Conservation (phyloP, 2,797 vertebrate species). For the Nyctalus aviator region DNA sequence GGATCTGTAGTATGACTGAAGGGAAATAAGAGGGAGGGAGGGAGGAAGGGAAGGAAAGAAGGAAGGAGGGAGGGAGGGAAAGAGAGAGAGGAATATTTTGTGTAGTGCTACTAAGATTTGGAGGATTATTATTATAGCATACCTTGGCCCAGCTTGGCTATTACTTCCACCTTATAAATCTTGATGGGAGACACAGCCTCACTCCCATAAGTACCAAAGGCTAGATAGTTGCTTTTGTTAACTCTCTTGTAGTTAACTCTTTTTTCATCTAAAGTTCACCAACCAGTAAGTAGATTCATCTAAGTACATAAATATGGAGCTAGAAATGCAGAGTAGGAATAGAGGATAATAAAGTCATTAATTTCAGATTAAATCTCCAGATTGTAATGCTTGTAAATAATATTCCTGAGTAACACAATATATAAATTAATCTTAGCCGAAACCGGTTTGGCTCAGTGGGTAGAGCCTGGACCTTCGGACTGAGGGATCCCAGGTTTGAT, state of each 20-base stretch:
- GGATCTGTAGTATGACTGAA: neutral
- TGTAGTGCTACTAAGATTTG: neutral
- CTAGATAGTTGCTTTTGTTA: neutral
- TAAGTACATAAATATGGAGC: neutral
- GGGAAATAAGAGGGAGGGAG: neutral
- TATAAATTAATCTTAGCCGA: slow-evolving; percentile 65
- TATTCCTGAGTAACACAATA: slow-evolving; percentile 60
- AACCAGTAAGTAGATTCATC: neutral
- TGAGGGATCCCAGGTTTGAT: too few relatives aligned
- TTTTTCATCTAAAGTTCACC: neutral
- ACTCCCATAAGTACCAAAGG: neutral
- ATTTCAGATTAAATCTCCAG: slow-evolving; percentile 66
- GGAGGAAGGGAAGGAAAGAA: too few relatives aligned
- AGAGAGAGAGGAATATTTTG: neutral
- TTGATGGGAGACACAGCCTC: neutral
- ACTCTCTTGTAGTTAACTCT: neutral
- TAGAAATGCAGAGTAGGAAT: neutral
- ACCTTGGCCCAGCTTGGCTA: too few relatives aligned
- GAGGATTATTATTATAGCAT: neutral
- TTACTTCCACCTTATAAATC: neutral
- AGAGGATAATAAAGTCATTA: slow-evolving; percentile 18
- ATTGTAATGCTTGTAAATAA: slow-evolving; percentile 58
- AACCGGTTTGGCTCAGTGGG: too few relatives aligned
- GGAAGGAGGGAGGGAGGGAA: too few relatives aligned
- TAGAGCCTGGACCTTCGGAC: too few relatives aligned